Evolutionary conservation across 2,797 vertebrate genomes (phyloP).

Genomic region (Sphaeramia orbicularis): DNA sequence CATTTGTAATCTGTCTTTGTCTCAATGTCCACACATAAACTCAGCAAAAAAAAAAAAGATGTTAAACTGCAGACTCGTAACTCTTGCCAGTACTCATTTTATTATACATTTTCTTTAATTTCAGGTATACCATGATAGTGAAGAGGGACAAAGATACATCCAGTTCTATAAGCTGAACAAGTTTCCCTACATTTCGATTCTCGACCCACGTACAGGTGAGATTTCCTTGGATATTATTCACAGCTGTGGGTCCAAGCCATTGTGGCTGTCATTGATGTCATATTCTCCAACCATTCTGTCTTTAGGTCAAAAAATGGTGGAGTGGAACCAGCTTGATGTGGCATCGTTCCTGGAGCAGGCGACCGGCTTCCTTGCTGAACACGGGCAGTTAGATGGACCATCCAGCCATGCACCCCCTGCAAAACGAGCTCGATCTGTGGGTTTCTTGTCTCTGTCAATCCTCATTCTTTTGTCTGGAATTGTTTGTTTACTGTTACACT

Average conservation of each 20-base stretch:
- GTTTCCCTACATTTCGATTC: slow-evolving; percentile 98
- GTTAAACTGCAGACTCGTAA: too few relatives aligned
- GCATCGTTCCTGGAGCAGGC: slow-evolving; percentile 97
- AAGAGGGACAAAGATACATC: slow-evolving; percentile 98
- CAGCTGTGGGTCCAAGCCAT: too few relatives aligned
- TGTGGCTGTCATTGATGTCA: not conserved
- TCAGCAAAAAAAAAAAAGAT: too few relatives aligned
- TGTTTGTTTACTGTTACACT: too few relatives aligned
- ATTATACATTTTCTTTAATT: slow-evolving; percentile 40
- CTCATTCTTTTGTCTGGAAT: not conserved
- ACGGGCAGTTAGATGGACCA: slow-evolving; percentile 96
- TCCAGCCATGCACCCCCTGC: slow-evolving; percentile 94
- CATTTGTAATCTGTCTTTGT: too few relatives aligned
- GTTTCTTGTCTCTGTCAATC: slow-evolving; percentile 67
- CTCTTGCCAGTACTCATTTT: too few relatives aligned
- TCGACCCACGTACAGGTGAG: slow-evolving; percentile 98
- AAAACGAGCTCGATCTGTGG: slow-evolving; percentile 96
- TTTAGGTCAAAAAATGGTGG: slow-evolving; percentile 97
- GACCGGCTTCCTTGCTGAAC: slow-evolving; percentile 95
- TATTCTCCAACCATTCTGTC: slow-evolving; percentile 5
- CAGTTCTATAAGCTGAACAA: slow-evolving; percentile 99
- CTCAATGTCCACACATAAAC: too few relatives aligned
- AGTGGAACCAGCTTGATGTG: slow-evolving; percentile 98
- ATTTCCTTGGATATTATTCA: not conserved
- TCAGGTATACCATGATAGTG: slow-evolving; percentile 98